Evolutionary conservation across 2,797 vertebrate species (phyloP), one percentile per base, ranked within the genome.

Genomic region (Spea hammondii): DNA sequence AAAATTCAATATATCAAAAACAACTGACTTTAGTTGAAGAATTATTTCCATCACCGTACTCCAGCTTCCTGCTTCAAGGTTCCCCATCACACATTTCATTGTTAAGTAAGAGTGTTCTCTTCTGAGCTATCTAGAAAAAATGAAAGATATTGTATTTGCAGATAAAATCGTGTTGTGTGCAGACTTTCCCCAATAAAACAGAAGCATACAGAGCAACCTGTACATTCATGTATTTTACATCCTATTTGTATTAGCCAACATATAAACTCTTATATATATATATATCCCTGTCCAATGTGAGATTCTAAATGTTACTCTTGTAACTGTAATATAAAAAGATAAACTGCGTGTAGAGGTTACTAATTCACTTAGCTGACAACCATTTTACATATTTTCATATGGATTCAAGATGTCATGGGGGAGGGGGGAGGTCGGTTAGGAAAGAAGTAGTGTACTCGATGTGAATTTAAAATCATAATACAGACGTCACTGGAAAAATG

Each of bases 391-490:
- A 89, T 90, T 89, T 90, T 89, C 87, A 57, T 73, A 84, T 87
- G 86, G 81, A 90, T 88, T 85, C 82, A 87, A 48, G 79, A 48
- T 11, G 55, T 32, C 2, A 14, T 66, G 46, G 70, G 5, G 71
- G 45, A 11, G 51, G n/a, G 9, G 10, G 4, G 14, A 62, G 10
- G 59, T 44, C 83, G 79, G 65, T 80, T 86, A 88, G 70, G 79
- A 84, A 83, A 32, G 81, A 81, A 86, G 84, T 88, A 86, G 51
- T 55, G 62, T 53, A 62, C 87, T 87, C 84, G 89, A 92, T 88
- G 88, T 89, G 90, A 92, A 91, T 92, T 91, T 88, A 87, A 90
- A 92, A 87, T 90, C 83, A 88, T 87, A 88, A 88, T 85, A 84
- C 86, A 85, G 84, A 89, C 78, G 65, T 93, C 89, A 89, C 70